Percentiles rank a stretch among this genome's conserved stretches.
phyloP scores from a whole-genome alignment of 1,140 invertebrate species.

The Whitmania pigra region DNA sequence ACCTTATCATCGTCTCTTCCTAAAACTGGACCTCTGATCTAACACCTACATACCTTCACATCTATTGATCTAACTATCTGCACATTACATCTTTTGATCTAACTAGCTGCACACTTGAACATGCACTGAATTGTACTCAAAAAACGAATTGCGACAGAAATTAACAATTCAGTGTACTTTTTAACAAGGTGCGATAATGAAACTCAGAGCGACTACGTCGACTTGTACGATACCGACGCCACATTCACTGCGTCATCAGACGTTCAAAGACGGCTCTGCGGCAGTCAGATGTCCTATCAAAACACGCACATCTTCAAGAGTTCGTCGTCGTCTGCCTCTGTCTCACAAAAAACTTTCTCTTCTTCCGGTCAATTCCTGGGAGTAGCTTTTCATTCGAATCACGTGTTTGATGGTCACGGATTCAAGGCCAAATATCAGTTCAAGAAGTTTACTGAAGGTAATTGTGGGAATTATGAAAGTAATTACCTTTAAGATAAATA shows the following conservation, averaged over 20 bases:
- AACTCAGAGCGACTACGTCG: slow-evolving; percentile 78
- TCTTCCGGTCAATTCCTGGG: not conserved
- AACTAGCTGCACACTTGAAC: too few relatives aligned
- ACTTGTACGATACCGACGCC: slow-evolving; percentile 37
- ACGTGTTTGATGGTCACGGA: not conserved
- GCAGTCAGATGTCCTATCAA: not conserved
- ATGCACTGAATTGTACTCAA: not conserved
- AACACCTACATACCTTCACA: not conserved
- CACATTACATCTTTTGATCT: too few relatives aligned
- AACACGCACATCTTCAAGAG: not conserved
- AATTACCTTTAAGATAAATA: too few relatives aligned
- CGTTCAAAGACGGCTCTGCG: not conserved
- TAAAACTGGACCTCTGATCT: not conserved
- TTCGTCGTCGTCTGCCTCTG: not conserved
- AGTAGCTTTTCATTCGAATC: not conserved
- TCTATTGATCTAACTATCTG: too few relatives aligned
- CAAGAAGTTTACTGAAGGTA: not conserved
- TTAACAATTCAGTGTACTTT: slow-evolving; percentile 1
- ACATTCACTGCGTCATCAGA: not conserved
- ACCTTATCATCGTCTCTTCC: not conserved
- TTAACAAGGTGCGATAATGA: slow-evolving; percentile 63
- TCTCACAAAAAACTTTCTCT: not conserved
- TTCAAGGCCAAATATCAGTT: slow-evolving; percentile 11
- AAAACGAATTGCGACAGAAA: not conserved
- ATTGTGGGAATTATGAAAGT: too few relatives aligned